Conservation (phyloP, 2,113 vertebrate species). For the Oreochromis niloticus region DNA sequence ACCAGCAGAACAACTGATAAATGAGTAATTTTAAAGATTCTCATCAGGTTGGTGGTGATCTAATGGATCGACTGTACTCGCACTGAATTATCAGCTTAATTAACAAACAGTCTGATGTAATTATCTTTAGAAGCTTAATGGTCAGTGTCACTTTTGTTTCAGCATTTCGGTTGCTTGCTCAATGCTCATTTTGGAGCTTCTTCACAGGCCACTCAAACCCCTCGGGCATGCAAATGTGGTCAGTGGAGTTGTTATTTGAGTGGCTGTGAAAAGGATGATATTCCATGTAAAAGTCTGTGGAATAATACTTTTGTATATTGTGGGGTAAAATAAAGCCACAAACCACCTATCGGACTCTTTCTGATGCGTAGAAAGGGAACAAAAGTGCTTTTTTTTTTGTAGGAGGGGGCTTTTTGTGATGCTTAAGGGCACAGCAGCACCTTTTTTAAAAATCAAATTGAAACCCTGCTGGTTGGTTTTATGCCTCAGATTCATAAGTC, state of each 20-base stretch:
- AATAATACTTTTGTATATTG: background rate
- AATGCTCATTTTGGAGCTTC: background rate
- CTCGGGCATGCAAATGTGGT: fast-evolving
- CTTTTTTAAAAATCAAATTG: background rate
- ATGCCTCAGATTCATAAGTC: background rate
- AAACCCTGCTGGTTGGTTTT: background rate
- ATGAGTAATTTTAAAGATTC: background rate
- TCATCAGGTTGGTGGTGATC: background rate
- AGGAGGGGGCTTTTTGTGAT: background rate
- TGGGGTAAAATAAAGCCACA: background rate
- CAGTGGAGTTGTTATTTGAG: background rate
- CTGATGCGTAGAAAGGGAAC: background rate
- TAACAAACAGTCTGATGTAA: background rate
- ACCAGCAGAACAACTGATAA: background rate
- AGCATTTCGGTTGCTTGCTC: background rate
- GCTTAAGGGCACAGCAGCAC: too few species aligned
- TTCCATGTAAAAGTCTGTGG: background rate
- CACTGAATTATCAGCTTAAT: background rate
- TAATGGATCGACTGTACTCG: background rate
- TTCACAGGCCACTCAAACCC: background rate
- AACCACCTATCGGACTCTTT: background rate
- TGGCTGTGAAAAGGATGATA: background rate
- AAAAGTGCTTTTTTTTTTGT: background rate
- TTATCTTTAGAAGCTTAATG: background rate
- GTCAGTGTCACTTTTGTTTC: background rate